A percentile compares a stretch with the other conserved stretches of the same genome.
phyloP scores from a whole-genome alignment of 2,888 invertebrate species.

The Ephialtes manifestator region DNA sequence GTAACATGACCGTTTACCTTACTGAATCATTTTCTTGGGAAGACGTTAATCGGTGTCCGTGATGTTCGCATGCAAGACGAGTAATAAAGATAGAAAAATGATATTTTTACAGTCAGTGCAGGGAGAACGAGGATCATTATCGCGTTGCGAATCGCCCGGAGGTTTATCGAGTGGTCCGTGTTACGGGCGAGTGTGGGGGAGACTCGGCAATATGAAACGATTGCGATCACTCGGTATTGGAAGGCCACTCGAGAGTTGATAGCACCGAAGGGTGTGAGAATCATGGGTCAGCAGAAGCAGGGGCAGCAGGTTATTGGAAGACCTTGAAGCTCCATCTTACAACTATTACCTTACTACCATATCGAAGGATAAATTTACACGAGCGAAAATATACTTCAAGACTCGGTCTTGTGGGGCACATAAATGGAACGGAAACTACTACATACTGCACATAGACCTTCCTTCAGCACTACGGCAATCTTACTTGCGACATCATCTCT shows the following conservation, averaged over 20 bases:
- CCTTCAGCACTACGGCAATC: neutral
- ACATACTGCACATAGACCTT: neutral
- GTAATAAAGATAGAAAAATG: constrained; percentile 8
- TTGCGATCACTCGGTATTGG: constrained; percentile 13
- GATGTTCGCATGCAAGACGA: constrained; percentile 9
- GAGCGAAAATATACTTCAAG: constrained; percentile 23
- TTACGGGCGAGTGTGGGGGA: constrained; percentile 14
- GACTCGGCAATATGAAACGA: constrained; percentile 25
- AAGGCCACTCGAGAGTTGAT: constrained; percentile 23
- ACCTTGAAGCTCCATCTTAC: constrained; percentile 9
- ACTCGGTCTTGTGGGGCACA: neutral
- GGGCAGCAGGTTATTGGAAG: constrained; percentile 3
- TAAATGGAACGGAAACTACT: constrained; percentile 40
- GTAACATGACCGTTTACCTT: neutral
- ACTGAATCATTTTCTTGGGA: neutral
- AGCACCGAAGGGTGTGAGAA: constrained; percentile 41
- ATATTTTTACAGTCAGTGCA: constrained; percentile 15
- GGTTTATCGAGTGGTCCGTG: constrained; percentile 35
- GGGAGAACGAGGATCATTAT: constrained; percentile 32
- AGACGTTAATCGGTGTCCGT: neutral
- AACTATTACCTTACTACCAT: constrained; percentile 21
- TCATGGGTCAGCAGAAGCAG: constrained; percentile 9
- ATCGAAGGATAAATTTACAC: constrained; percentile 26
- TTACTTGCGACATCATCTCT: constrained; percentile 33
- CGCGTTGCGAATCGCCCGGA: constrained; percentile 43